Evolutionary conservation across 2,113 vertebrate genomes (phyloP).

Genomic region (Donacobius atricapilla): DNA sequence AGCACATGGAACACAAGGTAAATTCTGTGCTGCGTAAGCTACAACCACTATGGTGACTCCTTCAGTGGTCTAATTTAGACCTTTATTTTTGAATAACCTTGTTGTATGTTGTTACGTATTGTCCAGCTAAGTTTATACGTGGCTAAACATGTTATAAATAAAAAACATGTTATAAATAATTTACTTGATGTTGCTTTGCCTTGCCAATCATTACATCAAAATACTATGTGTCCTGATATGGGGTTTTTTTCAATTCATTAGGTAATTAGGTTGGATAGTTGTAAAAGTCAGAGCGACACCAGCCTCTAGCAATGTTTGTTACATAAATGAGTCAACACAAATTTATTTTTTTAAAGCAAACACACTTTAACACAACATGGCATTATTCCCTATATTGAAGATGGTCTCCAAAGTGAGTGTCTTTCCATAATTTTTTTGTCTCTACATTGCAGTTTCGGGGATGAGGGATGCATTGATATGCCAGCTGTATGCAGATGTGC

Average conservation of each 20-base stretch:
- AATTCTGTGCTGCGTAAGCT: not conserved
- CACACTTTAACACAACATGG: not conserved
- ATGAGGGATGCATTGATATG: not conserved
- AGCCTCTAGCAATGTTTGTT: not conserved
- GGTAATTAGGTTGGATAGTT: not conserved
- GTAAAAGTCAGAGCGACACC: not conserved
- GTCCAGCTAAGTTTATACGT: not conserved
- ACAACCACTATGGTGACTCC: not conserved
- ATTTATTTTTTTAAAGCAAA: not conserved
- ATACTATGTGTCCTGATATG: not conserved
- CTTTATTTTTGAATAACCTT: not conserved
- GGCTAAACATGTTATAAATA: not conserved
- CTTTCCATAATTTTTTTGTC: not conserved
- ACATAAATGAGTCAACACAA: not conserved
- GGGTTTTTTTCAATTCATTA: not conserved
- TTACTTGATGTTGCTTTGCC: not conserved
- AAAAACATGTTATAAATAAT: not conserved
- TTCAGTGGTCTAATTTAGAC: not conserved
- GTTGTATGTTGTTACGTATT: not conserved
- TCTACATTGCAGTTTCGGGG: not conserved
- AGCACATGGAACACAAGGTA: not conserved
- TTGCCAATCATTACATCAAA: not conserved
- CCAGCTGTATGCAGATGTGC: fast-evolving
- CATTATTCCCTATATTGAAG: not conserved
- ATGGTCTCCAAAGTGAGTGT: not conserved